Conservation (phyloP, 2,113 vertebrate species). For the Apteryx owenii region DNA sequence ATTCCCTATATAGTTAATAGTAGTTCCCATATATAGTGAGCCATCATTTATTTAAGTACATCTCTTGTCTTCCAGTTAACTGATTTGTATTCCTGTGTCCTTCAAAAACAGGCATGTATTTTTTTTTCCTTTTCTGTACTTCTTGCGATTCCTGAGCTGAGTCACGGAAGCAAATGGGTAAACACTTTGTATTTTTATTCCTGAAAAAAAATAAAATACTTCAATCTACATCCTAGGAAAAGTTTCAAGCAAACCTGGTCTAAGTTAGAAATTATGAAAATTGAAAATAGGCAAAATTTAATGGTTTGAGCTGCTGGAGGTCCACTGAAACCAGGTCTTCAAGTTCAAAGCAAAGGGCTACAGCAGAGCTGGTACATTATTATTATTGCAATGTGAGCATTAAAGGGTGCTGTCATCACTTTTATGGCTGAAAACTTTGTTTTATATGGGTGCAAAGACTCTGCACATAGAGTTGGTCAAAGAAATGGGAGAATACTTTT, state of each 20-base stretch:
- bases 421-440: not conserved
- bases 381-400: not conserved
- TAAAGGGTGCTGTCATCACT: not conserved
- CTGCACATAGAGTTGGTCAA: not conserved
- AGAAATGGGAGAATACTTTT: not conserved
- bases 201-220: not conserved
- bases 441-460: not conserved
- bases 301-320: not conserved
- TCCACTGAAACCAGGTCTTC: not conserved
- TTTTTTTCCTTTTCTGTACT: not conserved
- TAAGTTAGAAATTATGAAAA: not conserved
- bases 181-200: not conserved
- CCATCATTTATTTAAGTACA: not conserved
- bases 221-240: not conserved
- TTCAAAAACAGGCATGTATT: not conserved
- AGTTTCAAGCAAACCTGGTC: not conserved
- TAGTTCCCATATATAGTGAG: not conserved
- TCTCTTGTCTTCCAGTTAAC: not conserved
- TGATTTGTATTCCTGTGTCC: not conserved
- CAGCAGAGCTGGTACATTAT: not conserved
- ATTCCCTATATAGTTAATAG: not conserved
- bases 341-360: not conserved
- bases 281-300: not conserved
- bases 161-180: not conserved
- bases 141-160: not conserved